A percentile compares a stretch with the other conserved stretches of the same genome.
Conservation (phyloP, 2,888 invertebrate species). For the Tipula unca region DNA sequence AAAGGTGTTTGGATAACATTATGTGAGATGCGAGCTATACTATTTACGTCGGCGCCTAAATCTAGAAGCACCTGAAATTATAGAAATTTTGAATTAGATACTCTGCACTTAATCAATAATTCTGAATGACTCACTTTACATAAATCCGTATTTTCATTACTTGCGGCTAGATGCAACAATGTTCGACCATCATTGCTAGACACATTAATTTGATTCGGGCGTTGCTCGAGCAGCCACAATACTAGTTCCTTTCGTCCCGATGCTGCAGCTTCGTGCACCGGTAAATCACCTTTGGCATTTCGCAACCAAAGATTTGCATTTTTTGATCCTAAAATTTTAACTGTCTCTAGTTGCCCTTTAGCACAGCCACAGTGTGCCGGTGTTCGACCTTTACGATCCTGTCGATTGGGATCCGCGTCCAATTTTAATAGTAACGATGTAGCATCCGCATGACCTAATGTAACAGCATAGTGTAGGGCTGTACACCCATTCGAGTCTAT, state of each 20-base stretch:
- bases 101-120: conserved; percentile 14
- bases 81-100: conserved; percentile 25
- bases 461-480: conserved; percentile 92
- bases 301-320: conserved; percentile 83
- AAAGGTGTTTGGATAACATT: conserved; percentile 82
- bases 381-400: conserved; percentile 85
- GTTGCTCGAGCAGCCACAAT: conserved; percentile 75
- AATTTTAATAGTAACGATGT: conserved; percentile 80
- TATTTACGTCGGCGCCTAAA: conserved; percentile 76
- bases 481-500: conserved; percentile 91
- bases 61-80: conserved; percentile 60
- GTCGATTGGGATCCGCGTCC: conserved; percentile 85
- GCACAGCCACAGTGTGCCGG: conserved; percentile 93
- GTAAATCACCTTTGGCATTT: conserved; percentile 89
- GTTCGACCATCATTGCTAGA: conserved; percentile 90
- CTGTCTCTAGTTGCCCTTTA: conserved; percentile 86
- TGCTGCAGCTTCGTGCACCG: conserved; percentile 91
- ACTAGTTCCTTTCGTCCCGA: conserved; percentile 84
- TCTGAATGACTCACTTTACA: conserved; percentile 53
- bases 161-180: conserved; percentile 87
- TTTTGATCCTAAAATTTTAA: conserved; percentile 43
- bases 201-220: conserved; percentile 75
- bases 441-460: conserved; percentile 90
- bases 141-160: conserved; percentile 88
- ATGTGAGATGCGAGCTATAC: conserved; percentile 71